Conservation (phyloP, 1,140 invertebrate genomes). For the Anastrepha obliqua region DNA sequence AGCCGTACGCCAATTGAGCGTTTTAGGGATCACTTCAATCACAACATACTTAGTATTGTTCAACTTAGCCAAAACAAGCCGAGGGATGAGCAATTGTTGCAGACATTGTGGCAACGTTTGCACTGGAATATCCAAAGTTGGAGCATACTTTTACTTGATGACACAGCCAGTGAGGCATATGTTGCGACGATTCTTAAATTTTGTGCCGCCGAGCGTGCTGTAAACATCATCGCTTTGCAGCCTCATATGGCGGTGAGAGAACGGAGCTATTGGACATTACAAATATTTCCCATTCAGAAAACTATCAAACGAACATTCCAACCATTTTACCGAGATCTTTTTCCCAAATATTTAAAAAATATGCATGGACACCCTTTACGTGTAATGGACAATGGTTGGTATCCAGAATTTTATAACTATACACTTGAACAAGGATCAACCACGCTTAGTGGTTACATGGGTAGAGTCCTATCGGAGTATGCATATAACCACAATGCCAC, state of each 20-base stretch:
- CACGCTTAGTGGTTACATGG: constrained; percentile 9
- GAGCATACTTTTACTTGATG: background rate
- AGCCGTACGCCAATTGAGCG: background rate
- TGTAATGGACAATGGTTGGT: background rate
- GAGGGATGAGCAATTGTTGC: background rate
- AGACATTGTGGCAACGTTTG: background rate
- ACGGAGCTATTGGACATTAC: background rate
- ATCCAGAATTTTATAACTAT: background rate
- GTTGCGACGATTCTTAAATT: background rate
- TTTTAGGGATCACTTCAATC: background rate
- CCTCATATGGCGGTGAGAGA: background rate
- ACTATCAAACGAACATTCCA: background rate
- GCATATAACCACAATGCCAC: background rate
- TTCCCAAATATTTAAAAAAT: background rate
- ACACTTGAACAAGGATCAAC: background rate
- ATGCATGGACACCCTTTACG: background rate
- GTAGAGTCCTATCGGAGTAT: background rate
- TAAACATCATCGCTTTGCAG: background rate
- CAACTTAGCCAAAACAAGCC: background rate
- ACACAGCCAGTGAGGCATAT: background rate
- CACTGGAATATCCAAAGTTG: background rate
- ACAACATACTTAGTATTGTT: background rate
- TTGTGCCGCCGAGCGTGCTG: background rate
- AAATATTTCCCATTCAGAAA: background rate
- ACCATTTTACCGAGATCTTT: background rate